phyloP scores from a whole-genome alignment of 2,113 vertebrate genomes.

The Odontophorus gujanensis region DNA sequence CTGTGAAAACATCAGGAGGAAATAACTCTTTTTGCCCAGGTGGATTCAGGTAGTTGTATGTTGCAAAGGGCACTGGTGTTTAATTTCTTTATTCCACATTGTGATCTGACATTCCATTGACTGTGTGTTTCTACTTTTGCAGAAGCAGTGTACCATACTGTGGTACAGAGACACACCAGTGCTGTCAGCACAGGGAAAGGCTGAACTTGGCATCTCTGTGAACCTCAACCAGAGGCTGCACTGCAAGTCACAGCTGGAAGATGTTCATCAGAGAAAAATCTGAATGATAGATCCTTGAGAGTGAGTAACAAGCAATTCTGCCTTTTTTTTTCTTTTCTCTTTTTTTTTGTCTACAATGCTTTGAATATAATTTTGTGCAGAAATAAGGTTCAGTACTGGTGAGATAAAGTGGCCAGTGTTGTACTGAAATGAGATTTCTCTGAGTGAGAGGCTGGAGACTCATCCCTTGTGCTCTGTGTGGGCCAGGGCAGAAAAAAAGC shows the following conservation, averaged over 20 bases:
- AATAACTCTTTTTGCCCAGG: background rate
- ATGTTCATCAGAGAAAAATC: background rate
- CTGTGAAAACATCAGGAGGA: background rate
- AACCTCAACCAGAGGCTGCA: background rate
- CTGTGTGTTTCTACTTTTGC: background rate
- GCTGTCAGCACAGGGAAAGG: fast-evolving
- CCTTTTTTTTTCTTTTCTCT: background rate
- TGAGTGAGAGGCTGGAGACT: background rate
- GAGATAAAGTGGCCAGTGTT: background rate
- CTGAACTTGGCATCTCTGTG: background rate
- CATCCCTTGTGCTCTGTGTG: background rate
- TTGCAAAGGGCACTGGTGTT: background rate
- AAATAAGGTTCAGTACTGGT: background rate
- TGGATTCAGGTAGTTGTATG: background rate
- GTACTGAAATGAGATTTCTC: background rate
- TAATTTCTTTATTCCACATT: background rate
- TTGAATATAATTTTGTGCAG: background rate
- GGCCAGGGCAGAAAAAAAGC: background rate
- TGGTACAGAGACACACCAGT: background rate
- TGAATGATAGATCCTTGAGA: background rate
- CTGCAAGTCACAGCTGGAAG: background rate
- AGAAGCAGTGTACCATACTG: background rate
- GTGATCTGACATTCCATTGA: background rate
- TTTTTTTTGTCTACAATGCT: background rate
- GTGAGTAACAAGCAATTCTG: background rate